Conservation (phyloP, 2,888 invertebrate genomes). For the Odontocolon sp. region DNA sequence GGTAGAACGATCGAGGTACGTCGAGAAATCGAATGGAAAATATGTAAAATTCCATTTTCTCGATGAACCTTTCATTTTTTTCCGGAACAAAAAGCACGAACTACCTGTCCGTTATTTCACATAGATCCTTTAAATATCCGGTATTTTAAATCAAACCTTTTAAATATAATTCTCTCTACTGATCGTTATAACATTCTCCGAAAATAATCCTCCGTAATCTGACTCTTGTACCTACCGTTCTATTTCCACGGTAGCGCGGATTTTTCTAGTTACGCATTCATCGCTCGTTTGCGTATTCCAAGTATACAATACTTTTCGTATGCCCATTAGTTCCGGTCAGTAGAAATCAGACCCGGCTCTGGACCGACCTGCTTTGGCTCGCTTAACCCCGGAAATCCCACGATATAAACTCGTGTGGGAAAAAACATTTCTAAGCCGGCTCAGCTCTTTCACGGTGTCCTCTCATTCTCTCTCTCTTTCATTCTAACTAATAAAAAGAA, state of each 20-base stretch:
- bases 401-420: slow-evolving; percentile 4
- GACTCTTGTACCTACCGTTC: too few relatives aligned
- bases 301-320: background rate
- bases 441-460: background rate
- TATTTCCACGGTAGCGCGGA: too few relatives aligned
- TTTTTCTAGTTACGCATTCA: background rate
- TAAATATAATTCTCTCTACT: too few relatives aligned
- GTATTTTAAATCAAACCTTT: too few relatives aligned
- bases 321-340: slow-evolving; percentile 19
- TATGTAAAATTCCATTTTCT: background rate
- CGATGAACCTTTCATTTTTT: background rate
- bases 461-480: background rate
- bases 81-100: background rate
- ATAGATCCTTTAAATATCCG: too few relatives aligned
- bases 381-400: slow-evolving; percentile 11
- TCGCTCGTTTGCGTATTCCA: slow-evolving; percentile 1
- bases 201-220: too few relatives aligned
- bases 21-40: background rate
- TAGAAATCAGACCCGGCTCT: slow-evolving; percentile 32
- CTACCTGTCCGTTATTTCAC: background rate
- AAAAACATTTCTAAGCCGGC: background rate
- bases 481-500: too few relatives aligned
- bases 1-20: background rate
- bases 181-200: slow-evolving; percentile 15
- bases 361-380: background rate